phyloP scores from a whole-genome alignment of 2,113 vertebrate species.

The Psilopogon haemacephalus region DNA sequence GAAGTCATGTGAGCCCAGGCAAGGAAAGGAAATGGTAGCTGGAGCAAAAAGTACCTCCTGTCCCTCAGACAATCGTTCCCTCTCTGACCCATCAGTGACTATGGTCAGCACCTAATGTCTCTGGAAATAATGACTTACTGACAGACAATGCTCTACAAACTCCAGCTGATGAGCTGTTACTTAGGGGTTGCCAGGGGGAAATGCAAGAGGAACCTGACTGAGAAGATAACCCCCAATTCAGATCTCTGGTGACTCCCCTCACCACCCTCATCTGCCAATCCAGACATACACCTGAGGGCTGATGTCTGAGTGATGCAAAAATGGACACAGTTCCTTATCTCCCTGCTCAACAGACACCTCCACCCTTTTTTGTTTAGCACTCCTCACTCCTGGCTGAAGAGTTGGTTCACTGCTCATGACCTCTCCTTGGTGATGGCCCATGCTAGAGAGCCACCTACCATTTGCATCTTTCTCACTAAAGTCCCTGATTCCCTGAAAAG shows the following conservation, averaged over 20 bases:
- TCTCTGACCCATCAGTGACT: rapidly evolving
- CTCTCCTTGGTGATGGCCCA: not conserved
- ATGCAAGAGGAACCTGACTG: not conserved
- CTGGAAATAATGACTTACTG: not conserved
- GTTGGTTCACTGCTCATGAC: not conserved
- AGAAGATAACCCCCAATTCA: not conserved
- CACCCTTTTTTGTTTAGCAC: not conserved
- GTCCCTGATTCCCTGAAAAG: not conserved
- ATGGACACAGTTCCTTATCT: rapidly evolving
- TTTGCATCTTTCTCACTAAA: not conserved
- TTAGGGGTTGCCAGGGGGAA: not conserved
- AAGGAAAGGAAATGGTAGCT: not conserved
- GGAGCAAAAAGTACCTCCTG: not conserved
- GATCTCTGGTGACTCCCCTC: not conserved
- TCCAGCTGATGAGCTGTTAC: slow-evolving; percentile 20
- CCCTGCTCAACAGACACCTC: not conserved
- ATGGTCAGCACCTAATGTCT: not conserved
- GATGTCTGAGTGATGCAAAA: not conserved
- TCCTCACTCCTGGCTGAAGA: not conserved
- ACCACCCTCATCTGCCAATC: not conserved
- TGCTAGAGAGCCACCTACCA: not conserved
- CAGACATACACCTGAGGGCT: not conserved
- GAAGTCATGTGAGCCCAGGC: not conserved
- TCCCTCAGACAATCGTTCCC: not conserved
- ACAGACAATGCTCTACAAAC: not conserved